Evolutionary conservation across 2,797 vertebrate genomes (phyloP), one percentile per base, ranked within the genome.

Genomic region (Nyctibius grandis): DNA sequence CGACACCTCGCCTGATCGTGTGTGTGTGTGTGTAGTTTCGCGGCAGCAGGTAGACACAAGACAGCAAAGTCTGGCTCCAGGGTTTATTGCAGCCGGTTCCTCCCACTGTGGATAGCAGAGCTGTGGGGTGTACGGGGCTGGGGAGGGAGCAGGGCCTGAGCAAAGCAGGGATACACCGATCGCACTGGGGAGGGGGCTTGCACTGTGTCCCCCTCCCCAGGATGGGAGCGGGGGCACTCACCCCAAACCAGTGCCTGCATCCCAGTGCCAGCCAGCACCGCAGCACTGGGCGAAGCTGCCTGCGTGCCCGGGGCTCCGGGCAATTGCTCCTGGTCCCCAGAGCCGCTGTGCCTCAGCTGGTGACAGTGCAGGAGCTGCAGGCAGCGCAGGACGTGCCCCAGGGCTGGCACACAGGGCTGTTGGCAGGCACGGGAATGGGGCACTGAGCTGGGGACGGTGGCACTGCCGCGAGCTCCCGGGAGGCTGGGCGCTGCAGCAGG

Each of bases 11-110:
- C 18, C 34, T 36, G 15, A 9, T 59, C 42, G n/a, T n/a, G 13
- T 3, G 1, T 13, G 20, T 26, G 31, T 31, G 45, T 25, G 28
- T 13, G 22, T 26, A 23, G 9, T 38, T 28, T 15, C 6, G 1
- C 6, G 1, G 20, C 11, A 9, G 23, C 38, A 69, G 31, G 34
- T 5, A 61, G 56, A 61, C 64, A 47, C 15, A 15, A 69, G 47
- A 47, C 84, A 78, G 40, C 16, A 25, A 29, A 69, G n/a, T 53
- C 47, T 86, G 56, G 12, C 40, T 77, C 56, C 40, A 38, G 60
- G 73, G 48, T 96, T 94, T 96, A 96, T 96, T 96, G 40, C 40
- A 15, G 40, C 40, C 11, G 40, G 15, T 42, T 42, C 15, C 40
- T 42, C 40, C 40, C 40, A 42, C 40, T 15, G 15, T 42, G 40